Conservation (phyloP, 2,113 vertebrate species). For the Thalassarche chlororhynchos region DNA sequence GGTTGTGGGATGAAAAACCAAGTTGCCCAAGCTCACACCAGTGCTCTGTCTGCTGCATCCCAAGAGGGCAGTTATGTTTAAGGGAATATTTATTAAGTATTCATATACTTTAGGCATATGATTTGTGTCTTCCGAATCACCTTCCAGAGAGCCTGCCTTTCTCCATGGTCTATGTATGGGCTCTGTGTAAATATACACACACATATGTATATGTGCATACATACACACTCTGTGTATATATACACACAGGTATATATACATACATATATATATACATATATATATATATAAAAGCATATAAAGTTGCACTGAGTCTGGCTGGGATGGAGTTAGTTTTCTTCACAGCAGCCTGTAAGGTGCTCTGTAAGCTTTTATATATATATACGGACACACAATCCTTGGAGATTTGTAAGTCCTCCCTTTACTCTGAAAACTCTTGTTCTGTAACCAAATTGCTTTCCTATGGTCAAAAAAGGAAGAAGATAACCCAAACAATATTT, state of each 20-base stretch:
- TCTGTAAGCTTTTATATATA: background rate
- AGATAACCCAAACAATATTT: background rate
- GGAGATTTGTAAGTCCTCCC: background rate
- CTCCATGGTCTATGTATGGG: background rate
- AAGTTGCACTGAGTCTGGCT: background rate
- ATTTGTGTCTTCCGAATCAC: background rate
- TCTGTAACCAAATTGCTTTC: background rate
- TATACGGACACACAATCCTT: background rate
- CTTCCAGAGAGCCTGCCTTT: background rate
- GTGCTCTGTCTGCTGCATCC: background rate
- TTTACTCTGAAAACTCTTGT: background rate
- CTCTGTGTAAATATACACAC: background rate
- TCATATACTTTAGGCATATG: background rate
- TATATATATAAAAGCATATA: too few relatives aligned
- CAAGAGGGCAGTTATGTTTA: background rate
- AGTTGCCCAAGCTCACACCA: fast-evolving
- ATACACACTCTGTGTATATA: too few relatives aligned
- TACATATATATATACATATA: too few relatives aligned
- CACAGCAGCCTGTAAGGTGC: background rate
- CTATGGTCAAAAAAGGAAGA: background rate
- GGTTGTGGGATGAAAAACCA: background rate
- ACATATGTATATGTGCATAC: background rate
- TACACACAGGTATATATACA: too few relatives aligned
- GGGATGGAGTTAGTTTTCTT: background rate
- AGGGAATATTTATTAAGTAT: background rate